Conservation (phyloP, 2,113 vertebrate genomes). For the Cepphus grylle region DNA sequence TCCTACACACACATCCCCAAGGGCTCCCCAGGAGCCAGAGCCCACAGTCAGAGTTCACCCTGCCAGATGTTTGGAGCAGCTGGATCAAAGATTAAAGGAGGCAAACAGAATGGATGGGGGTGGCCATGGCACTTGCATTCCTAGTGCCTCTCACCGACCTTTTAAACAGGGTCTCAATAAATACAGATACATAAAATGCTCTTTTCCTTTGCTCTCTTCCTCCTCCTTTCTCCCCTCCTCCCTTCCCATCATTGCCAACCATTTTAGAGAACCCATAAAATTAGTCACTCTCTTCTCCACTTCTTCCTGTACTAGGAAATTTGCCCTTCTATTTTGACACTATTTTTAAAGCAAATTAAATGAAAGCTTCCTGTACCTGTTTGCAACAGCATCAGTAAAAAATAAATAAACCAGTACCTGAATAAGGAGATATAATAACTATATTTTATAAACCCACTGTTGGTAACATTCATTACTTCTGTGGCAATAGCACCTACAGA, state of each 20-base stretch:
- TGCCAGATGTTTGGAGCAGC: slow-evolving; percentile 55
- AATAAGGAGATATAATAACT: background rate
- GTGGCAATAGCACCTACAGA: background rate
- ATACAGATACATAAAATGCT: background rate
- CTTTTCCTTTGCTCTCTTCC: background rate
- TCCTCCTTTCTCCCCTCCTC: background rate
- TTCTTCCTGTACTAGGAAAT: background rate
- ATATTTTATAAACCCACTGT: background rate
- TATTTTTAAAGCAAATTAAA: background rate
- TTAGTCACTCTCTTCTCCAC: background rate
- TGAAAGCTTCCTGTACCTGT: background rate
- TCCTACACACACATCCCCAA: background rate
- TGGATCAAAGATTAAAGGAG: slow-evolving; percentile 45
- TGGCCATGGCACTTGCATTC: background rate
- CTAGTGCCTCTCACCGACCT: background rate
- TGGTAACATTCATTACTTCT: background rate
- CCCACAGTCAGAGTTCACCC: slow-evolving; percentile 2
- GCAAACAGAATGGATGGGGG: background rate
- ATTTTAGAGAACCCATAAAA: background rate
- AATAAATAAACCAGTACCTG: background rate
- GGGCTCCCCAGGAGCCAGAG: background rate
- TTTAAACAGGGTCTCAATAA: background rate
- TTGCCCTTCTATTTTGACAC: background rate
- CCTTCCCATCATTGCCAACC: background rate
- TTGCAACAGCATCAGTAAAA: background rate